These are phyloP conservation scores for Cacoxenus indagator DNA, from an alignment of 2,888 invertebrate genomes.

Conservation along the genomic window DNA sequence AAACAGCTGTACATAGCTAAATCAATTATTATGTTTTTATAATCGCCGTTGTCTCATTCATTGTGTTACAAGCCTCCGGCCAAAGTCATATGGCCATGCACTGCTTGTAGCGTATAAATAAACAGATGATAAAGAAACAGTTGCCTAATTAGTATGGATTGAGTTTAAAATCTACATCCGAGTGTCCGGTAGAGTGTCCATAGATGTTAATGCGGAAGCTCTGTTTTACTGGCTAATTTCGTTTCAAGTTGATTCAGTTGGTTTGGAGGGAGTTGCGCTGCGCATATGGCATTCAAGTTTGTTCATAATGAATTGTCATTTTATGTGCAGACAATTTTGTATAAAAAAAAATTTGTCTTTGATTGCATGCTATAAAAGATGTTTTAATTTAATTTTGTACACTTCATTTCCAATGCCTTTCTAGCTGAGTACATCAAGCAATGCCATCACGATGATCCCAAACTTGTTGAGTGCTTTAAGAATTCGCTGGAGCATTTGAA, in stretches of 20 bases:
- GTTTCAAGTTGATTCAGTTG: background rate
- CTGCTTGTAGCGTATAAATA: too few species aligned
- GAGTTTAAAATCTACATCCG: conserved; percentile 54
- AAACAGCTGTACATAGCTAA: too few species aligned
- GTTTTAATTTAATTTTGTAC: conserved; percentile 1
- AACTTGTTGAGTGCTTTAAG: conserved; percentile 74
- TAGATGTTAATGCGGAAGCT: conserved; percentile 29
- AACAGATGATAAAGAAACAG: conserved; percentile 9
- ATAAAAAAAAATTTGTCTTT: background rate
- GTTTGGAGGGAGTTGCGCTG: conserved; percentile 10
- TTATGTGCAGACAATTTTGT: conserved; percentile 34
- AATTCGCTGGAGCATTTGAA: conserved; percentile 74
- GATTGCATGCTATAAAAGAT: background rate
- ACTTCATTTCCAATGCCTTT: conserved; percentile 38
- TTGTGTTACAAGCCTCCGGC: too few species aligned
- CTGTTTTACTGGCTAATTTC: background rate
- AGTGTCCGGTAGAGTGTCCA: too few species aligned
- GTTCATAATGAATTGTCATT: background rate
- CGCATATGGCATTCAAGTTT: conserved; percentile 7
- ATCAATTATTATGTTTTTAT: too few species aligned
- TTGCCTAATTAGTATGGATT: conserved; percentile 53
- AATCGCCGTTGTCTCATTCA: too few species aligned
- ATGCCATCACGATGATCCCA: conserved; percentile 76
- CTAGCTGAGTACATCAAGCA: conserved; percentile 78
- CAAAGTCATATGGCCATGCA: too few species aligned